phyloP scores from a whole-genome alignment of 2,888 invertebrate genomes.

The Omphaloscelis lunosa region DNA sequence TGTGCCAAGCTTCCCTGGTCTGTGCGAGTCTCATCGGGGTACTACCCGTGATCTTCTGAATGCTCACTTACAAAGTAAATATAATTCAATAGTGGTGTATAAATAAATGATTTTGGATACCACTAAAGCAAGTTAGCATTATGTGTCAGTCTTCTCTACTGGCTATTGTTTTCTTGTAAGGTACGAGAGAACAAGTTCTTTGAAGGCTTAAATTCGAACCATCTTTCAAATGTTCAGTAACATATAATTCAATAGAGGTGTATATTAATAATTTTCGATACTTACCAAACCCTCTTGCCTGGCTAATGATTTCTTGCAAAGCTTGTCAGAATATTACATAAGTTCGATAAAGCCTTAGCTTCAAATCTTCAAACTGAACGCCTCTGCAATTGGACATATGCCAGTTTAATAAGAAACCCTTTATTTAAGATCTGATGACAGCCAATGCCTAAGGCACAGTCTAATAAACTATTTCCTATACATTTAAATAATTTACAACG shows the following conservation, averaged over 20 bases:
- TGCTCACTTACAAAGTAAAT: background rate
- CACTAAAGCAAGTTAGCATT: background rate
- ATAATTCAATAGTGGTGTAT: background rate
- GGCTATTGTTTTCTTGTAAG: background rate
- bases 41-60: background rate
- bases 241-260: too few relatives aligned
- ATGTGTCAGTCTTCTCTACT: background rate
- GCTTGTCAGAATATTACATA: background rate
- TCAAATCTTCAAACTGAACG: too few relatives aligned
- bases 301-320: too few relatives aligned
- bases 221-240: too few relatives aligned
- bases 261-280: too few relatives aligned
- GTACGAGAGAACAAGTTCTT: too few relatives aligned
- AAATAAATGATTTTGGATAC: too few relatives aligned
- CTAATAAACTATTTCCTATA: slow-evolving; percentile 49
- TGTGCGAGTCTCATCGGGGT: background rate
- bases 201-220: too few relatives aligned
- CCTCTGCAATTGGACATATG: background rate
- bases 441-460: slow-evolving; percentile 29
- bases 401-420: slow-evolving; percentile 13
- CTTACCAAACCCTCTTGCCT: too few relatives aligned
- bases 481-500: slow-evolving; percentile 48
- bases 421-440: slow-evolving; percentile 39
- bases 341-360: too few relatives aligned
- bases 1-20: background rate